Evolutionary conservation across 2,797 vertebrate genomes (phyloP).

Genomic region (Eulemur coronatus): DNA sequence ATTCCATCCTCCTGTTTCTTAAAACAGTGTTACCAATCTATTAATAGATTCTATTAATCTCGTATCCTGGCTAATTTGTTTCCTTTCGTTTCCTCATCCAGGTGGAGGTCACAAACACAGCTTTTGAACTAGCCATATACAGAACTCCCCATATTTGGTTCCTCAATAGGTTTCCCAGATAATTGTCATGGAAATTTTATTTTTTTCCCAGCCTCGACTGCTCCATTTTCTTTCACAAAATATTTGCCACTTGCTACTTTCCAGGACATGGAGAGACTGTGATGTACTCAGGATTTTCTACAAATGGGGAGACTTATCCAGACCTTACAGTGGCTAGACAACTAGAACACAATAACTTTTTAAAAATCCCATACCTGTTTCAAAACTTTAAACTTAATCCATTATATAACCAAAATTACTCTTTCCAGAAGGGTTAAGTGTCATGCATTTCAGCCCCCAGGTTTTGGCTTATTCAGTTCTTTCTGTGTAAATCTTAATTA

Average conservation of each 20-base stretch:
- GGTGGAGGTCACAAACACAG: neutral
- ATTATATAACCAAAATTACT: neutral
- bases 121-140: neutral
- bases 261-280: neutral
- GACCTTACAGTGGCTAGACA: neutral
- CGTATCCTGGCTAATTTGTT: too few species aligned
- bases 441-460: neutral
- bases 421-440: neutral
- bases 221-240: neutral
- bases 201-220: neutral
- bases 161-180: neutral
- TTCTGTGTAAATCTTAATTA: neutral
- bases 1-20: too few species aligned
- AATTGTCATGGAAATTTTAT: neutral
- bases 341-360: neutral
- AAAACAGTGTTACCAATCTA: neutral
- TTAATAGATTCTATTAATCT: too few species aligned
- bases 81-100: rapidly evolving
- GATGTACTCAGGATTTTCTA: rapidly evolving
- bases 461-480: neutral
- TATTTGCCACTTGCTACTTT: neutral
- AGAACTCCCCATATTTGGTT: neutral
- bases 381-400: neutral
- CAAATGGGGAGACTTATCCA: rapidly evolving
- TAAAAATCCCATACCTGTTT: neutral